Base-by-base conservation (phyloP, 2,113 vertebrate genomes). In the Callaeas wilsoni region DNA sequence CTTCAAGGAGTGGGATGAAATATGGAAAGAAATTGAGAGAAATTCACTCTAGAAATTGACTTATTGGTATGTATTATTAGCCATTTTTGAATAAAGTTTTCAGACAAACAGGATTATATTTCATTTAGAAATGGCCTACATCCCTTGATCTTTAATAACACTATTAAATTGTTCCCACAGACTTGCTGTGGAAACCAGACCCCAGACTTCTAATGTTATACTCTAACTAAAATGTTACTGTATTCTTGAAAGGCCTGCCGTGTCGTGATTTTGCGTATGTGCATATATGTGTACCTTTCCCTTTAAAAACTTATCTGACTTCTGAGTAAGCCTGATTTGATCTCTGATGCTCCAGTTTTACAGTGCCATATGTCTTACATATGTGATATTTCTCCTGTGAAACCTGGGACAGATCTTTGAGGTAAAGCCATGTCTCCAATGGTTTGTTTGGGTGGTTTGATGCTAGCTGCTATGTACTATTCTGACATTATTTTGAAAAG, bases 401-500 rank as follows among this genome's bases (percentile, higher is more conserved):
- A 96, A 73, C 10, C 59, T 67, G 44, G 69, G 39, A 91, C 96
- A 88, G 56, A 60, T 52, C 33, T 73, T 25, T 32, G 30, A 56
- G 84, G 53, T 21, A 85, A 76, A 92, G 26, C 17, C 15, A 55
- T 2, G 13, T 29, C 35, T 70, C 39, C 70, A 64, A 19, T 35
- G 96, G 60, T 96, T 97, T 95, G 32, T 96, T 96, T 76, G 95
- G 47, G 64, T 96, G 76, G 59, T 68, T 90, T 93, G 71, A 78
- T 78, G 74, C 33, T 87, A 75, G 6, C 42, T 84, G 56, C 13
- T 90, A 64, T 60, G 32, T 35, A 71, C 44, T 91, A 57, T 95
- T 93, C 87, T 84, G 30, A 94, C 68, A 49, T 84, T 49, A 47
- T 68, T 95, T 74, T 60, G 70, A 96, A 93, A 81, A 50, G 14